phyloP scores from a whole-genome alignment of 92 coral and sea anemone genomes.

The Parazoanthus atlanticus region DNA sequence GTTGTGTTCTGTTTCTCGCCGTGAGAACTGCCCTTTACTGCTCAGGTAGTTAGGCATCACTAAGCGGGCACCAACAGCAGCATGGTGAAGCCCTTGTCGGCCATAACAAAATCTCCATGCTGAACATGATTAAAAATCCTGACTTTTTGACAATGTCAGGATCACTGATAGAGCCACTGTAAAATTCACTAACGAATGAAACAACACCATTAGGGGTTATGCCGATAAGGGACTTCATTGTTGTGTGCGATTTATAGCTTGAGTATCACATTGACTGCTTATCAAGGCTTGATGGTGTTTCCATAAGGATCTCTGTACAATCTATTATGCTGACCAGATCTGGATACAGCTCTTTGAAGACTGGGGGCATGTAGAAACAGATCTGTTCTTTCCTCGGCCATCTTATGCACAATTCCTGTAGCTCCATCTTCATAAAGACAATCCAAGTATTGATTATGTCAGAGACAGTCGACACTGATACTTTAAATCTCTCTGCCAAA shows the following conservation, averaged over 20 bases:
- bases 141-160: constrained; percentile 32
- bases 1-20: constrained; percentile 53
- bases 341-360: constrained; percentile 18
- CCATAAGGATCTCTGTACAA: constrained; percentile 44
- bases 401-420: constrained; percentile 12
- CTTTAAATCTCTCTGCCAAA: constrained; percentile 34
- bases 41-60: constrained; percentile 48
- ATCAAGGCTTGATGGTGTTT: constrained; percentile 40
- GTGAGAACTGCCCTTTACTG: constrained; percentile 47
- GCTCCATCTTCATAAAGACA: constrained; percentile 1
- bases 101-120: constrained; percentile 34
- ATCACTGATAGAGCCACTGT: constrained; percentile 22
- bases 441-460: constrained; percentile 14
- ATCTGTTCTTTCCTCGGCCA: constrained; percentile 26
- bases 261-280: constrained; percentile 40
- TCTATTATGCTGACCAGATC: constrained; percentile 34
- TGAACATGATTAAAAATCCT: constrained; percentile 19
- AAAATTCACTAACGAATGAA: constrained; percentile 25
- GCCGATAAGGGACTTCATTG: constrained; percentile 43
- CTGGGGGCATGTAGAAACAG: constrained; percentile 8
- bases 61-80: constrained; percentile 55
- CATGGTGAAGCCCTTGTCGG: constrained; percentile 67
- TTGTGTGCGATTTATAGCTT: constrained; percentile 23
- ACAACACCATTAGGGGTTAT: constrained; percentile 44
- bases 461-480: constrained; percentile 25